Base-by-base conservation (phyloP, 2,888 invertebrate genomes). In the Perizoma flavofasciatum region DNA sequence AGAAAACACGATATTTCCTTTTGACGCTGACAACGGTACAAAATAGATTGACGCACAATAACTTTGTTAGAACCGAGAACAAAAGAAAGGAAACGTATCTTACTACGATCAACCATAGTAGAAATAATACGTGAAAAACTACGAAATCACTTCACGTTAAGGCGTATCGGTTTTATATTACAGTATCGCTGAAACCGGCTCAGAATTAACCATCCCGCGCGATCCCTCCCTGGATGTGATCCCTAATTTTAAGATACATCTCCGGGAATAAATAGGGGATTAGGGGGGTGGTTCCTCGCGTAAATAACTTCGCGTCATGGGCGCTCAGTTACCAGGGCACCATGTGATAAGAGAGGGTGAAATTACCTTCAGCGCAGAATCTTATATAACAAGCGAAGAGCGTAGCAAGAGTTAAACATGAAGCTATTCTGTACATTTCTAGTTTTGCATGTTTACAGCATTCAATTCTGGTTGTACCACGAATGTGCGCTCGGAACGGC, bases 181-280 rank as follows among this genome's bases (percentile, higher is more conserved):
- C 56, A 61, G 57, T 41, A 47, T 56, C 61, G 71, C 69, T 69
- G 63, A 59, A 65, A 68, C 72, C 68, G 72, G 68, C 64, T 66
- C 75, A 69, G 79, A 79, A 89, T 89, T 89, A 89, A 86, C 86
- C 86, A 77, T 70, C 71, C 69, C 67, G 65, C 66, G 71, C 71
- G 74, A 76, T 78, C 77, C 75, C 74, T 52, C 52, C 81, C 80
- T 72, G 79, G 85, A 81, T 82, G 86, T 90, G 90, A 92, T 91
- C 90, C 91, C 91, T 91, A 90, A 91, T 92, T 92, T 91, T 89
- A 89, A 89, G 90, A 92, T 91, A 91, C 89, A 89, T 91, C 88
- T 88, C 86, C 74, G 80, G 81, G 89, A 88, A 91, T 90, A 91
- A 91, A 91, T 90, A 91, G 91, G 84, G 88, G 91, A 89, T 92